Evolutionary conservation across 1,140 invertebrate species (phyloP).

Genomic region (Euschistus heros): DNA sequence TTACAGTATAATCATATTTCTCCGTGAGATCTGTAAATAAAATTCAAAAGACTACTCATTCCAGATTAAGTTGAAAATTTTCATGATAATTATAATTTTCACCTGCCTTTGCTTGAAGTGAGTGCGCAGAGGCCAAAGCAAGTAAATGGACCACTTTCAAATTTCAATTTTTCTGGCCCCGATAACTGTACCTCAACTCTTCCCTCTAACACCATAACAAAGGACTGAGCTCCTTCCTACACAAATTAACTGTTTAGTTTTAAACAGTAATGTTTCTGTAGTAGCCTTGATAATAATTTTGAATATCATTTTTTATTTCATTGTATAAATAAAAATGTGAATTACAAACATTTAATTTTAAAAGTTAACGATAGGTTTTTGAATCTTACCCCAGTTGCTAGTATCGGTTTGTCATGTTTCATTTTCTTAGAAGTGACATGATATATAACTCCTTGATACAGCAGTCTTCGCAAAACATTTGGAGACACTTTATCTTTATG

Average conservation of each 20-base stretch:
- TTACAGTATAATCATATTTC: constrained; percentile 16
- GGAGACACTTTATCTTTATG: constrained; percentile 12
- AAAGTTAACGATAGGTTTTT: too few species aligned
- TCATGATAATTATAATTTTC: too few species aligned
- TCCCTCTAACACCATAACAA: constrained; percentile 26
- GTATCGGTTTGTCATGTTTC: not conserved
- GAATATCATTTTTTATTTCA: too few species aligned
- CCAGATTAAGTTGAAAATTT: too few species aligned
- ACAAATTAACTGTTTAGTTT: constrained; percentile 5
- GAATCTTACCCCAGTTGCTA: not conserved
- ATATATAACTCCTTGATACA: constrained; percentile 21
- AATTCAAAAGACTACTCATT: too few species aligned
- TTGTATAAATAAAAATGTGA: too few species aligned
- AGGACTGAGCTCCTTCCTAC: constrained; percentile 14
- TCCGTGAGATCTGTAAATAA: constrained; percentile 9
- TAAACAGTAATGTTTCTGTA: not conserved
- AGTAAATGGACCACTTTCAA: constrained; percentile 23
- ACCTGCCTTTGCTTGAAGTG: not conserved
- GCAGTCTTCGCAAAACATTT: constrained; percentile 11
- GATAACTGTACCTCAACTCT: constrained; percentile 18
- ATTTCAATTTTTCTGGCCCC: constrained; percentile 22
- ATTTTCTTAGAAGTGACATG: constrained; percentile 10
- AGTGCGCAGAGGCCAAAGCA: constrained; percentile 26
- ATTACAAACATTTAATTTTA: too few species aligned
- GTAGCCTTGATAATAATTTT: too few species aligned